Base-by-base conservation (phyloP, 1,140 invertebrate species). In the Ridgeia piscesae region DNA sequence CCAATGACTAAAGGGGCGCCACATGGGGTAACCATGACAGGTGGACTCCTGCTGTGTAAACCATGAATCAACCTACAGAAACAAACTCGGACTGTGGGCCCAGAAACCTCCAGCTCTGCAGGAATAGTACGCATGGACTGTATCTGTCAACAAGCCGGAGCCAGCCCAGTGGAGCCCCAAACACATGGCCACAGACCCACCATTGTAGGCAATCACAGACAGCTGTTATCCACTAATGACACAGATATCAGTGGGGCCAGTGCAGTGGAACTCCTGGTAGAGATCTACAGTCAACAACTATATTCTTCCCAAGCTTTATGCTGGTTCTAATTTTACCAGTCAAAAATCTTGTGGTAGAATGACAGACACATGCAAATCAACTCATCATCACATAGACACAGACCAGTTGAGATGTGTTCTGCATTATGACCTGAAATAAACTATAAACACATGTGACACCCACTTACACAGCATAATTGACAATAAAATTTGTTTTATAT, bases 201-300 rank as follows among this genome's bases (percentile, higher is more conserved):
- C 17, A 77, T 77, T 77, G 58, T 77, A 77, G 14, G 11, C 58
- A 77, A 77, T 77, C 58, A 77, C 58, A 77, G 58, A 21, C 58
- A 77, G 58, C 58, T 77, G 58, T 77, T 77, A 77, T 77, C 58
- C 58, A 77, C 58, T 77, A 77, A 77, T 77, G 58, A 77, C 58
- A 77, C 58, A 8, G 17, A 77, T 77, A 1, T 77, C 58, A 77
- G 58, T 77, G 2, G 14, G 58, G 17, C 58, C 27, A 21, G 17
- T 21, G 2, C 58, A 77, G 58, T 77, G 58, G 58, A 77, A 77
- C 58, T 77, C 11, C 58, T 27, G 58, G 14, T 21, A 77, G 42
- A 42, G 42, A 6, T 42, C 42, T 42, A 42, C 11, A 42, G 42
- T 42, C 42, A 42, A 42, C 42, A 42, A 42, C 4, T 11, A n/a